phyloP scores from a whole-genome alignment of 1,140 invertebrate species.

The Acromyrmex charruanus region DNA sequence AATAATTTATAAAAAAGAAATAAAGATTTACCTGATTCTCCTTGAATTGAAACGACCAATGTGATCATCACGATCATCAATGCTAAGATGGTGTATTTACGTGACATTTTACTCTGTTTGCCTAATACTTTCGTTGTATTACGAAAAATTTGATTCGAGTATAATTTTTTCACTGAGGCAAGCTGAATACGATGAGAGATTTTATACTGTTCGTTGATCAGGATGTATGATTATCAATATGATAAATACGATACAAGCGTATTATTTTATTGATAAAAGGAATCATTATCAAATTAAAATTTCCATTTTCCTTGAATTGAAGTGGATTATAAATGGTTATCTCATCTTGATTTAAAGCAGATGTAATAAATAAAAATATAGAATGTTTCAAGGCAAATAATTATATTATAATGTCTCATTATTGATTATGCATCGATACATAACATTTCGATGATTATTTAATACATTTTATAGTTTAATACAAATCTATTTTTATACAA shows the following conservation, averaged over 20 bases:
- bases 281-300: no score
- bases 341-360: no score
- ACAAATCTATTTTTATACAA: not conserved
- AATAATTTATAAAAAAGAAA: not conserved
- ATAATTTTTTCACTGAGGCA: not conserved
- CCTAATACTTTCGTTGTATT: not conserved
- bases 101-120: not conserved
- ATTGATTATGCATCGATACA: not conserved
- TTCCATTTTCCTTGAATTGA: no score
- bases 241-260: not conserved
- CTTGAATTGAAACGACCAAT: not conserved
- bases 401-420: not conserved
- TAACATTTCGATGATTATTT: not conserved
- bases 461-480: not conserved
- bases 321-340: no score
- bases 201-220: not conserved
- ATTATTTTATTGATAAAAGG: constrained; percentile 10
- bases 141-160: not conserved
- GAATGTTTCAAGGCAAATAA: no score
- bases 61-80: not conserved
- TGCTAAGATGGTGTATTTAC: not conserved
- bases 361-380: no score
- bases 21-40: not conserved
- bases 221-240: not conserved
- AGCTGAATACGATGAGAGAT: not conserved